Evolutionary conservation across 2,888 invertebrate genomes (phyloP).

Genomic region (Cremastinae sp.): DNA sequence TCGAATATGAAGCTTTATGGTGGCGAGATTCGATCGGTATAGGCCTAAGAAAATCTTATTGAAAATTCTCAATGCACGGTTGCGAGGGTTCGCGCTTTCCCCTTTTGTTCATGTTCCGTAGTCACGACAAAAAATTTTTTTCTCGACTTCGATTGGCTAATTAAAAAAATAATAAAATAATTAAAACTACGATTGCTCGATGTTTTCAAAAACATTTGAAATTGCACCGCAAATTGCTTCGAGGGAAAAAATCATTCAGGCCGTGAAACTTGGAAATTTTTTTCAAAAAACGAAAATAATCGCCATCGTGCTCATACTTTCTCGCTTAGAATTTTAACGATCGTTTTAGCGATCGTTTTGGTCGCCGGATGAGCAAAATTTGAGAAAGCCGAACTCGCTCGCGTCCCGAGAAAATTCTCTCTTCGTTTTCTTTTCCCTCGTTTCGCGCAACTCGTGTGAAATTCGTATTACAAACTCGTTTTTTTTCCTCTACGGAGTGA

Average conservation of each 20-base stretch:
- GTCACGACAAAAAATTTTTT: neutral
- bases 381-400: neutral
- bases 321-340: no score
- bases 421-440: conserved; percentile 1
- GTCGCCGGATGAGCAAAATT: neutral
- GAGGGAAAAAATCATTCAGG: no score
- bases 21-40: conserved; percentile 47
- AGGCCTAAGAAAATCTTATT: conserved; percentile 47
- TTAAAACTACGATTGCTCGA: no score
- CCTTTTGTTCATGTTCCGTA: conserved; percentile 16
- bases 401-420: neutral
- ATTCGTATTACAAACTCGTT: conserved; percentile 17
- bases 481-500: conserved; percentile 25
- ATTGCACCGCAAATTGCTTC: no score
- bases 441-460: conserved; percentile 39
- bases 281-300: no score
- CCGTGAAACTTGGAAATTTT: no score
- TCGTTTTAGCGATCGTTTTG: no score
- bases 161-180: neutral
- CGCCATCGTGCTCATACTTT: no score
- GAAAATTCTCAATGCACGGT: conserved; percentile 31
- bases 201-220: neutral
- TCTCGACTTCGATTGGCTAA: no score
- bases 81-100: neutral
- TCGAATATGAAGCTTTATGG: conserved; percentile 7